These are phyloP conservation scores for Rissa tridactyla DNA, from an alignment of 2,113 vertebrate genomes.

Conservation along the genomic window DNA sequence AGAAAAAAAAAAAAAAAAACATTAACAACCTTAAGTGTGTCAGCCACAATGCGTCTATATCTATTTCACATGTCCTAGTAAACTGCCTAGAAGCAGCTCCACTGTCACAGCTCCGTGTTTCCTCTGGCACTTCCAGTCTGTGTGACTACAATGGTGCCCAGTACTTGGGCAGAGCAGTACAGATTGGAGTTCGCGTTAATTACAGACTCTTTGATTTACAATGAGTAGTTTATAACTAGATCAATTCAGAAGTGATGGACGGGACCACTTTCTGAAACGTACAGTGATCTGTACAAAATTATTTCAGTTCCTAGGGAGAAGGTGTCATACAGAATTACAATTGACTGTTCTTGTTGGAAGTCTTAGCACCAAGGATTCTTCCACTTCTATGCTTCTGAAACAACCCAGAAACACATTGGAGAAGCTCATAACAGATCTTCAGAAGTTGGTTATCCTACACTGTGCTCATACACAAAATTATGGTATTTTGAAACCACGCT, in stretches of 20 bases:
- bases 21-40: not conserved
- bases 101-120: not conserved
- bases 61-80: not conserved
- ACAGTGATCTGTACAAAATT: not conserved
- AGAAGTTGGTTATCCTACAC: not conserved
- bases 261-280: not conserved
- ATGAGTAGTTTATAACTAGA: not conserved
- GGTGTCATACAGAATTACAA: not conserved
- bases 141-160: not conserved
- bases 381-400: not conserved
- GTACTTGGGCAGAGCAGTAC: not conserved
- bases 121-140: not conserved
- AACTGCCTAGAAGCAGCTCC: not conserved
- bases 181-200: not conserved
- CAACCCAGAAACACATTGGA: not conserved
- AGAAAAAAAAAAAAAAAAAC: not conserved
- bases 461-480: not conserved
- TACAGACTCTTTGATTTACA: not conserved
- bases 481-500: not conserved
- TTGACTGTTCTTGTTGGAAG: not conserved
- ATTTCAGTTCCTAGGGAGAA: not conserved
- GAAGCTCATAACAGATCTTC: not conserved
- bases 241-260: not conserved
- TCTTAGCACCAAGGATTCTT: not conserved
- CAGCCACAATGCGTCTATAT: not conserved